Conservation (phyloP, 2,113 vertebrate species). For the Lepisosteus oculatus region DNA sequence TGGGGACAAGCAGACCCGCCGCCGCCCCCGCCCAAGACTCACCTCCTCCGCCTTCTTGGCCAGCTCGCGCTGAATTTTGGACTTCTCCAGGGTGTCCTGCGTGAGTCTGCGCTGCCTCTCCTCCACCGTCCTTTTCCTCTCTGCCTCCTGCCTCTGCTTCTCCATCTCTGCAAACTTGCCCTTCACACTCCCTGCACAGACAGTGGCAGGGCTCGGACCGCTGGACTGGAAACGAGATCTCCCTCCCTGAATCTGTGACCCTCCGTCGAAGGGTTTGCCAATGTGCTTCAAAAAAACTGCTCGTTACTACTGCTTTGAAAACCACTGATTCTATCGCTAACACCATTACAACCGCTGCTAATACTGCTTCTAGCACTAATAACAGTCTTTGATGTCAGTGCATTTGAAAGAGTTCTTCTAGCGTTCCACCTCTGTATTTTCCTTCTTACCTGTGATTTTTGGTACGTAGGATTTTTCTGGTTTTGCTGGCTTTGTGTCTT, state of each 20-base stretch:
- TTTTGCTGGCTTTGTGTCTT: conserved; percentile 76
- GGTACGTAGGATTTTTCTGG: conserved; percentile 91
- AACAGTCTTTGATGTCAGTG: no score
- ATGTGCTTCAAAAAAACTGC: neutral
- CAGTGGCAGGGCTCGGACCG: neutral
- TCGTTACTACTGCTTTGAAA: neutral
- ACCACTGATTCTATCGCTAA: no score
- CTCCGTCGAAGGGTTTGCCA: neutral
- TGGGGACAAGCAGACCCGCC: no score
- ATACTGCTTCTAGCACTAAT: no score
- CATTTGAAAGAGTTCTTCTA: no score
- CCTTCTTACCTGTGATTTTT: conserved; percentile 88
- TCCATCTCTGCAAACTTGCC: conserved; percentile 98
- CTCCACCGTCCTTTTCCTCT: conserved; percentile 82
- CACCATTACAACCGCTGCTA: no score
- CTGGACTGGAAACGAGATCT: no score
- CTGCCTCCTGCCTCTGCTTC: conserved; percentile 87
- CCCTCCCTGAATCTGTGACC: no score
- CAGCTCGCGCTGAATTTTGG: conserved; percentile 90
- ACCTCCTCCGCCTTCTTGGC: conserved; percentile 89
- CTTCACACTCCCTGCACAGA: conserved; percentile 85
- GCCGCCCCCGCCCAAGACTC: conserved; percentile 2
- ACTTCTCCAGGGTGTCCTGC: conserved; percentile 89
- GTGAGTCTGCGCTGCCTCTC: conserved; percentile 86
- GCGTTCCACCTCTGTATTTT: no score